Percentiles rank a stretch among this genome's conserved stretches.
Evolutionary conservation across 2,797 vertebrate genomes (phyloP).

Genomic region (Gymnocypris eckloni): DNA sequence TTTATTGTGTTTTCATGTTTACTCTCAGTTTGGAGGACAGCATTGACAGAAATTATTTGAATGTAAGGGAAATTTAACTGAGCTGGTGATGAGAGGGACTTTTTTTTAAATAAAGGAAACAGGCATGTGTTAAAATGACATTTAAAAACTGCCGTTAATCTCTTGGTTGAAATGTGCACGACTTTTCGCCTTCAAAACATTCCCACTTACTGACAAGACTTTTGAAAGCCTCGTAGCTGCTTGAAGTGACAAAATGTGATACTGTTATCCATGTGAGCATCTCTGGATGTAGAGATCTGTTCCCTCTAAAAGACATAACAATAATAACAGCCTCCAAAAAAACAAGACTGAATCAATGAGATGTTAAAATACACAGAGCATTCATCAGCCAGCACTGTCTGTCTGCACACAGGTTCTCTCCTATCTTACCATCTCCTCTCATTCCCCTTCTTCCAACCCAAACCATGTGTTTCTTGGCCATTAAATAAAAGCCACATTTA

Average conservation of each 20-base stretch:
- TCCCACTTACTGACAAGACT: slow-evolving; percentile 16
- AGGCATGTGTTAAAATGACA: slow-evolving; percentile 23
- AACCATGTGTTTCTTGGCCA: slow-evolving; percentile 52
- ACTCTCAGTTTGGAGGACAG: background rate
- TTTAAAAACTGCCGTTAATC: slow-evolving; percentile 29
- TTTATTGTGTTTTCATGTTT: background rate
- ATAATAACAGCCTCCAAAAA: slow-evolving; percentile 26
- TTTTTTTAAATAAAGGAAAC: slow-evolving; percentile 12
- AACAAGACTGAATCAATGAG: slow-evolving; percentile 5
- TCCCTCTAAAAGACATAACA: slow-evolving; percentile 46
- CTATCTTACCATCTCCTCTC: slow-evolving; percentile 41
- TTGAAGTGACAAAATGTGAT: slow-evolving; percentile 33
- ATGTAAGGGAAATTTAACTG: slow-evolving; percentile 14
- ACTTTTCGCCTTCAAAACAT: slow-evolving; percentile 18
- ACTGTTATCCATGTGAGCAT: slow-evolving; percentile 42
- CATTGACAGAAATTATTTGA: background rate
- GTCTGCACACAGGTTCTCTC: slow-evolving; percentile 38
- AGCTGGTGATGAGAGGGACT: slow-evolving; percentile 1
- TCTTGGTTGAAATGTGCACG: slow-evolving; percentile 8
- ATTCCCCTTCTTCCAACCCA: slow-evolving; percentile 27
- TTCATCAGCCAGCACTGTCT: slow-evolving; percentile 34
- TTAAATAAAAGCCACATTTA: slow-evolving; percentile 58
- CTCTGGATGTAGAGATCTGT: slow-evolving; percentile 5
- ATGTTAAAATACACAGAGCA: slow-evolving; percentile 37
- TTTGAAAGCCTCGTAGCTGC: slow-evolving; percentile 28